Percentiles rank a stretch among this genome's conserved stretches.
phyloP scores from a whole-genome alignment of 2,888 invertebrate genomes.

The Acrocera orbiculus region DNA sequence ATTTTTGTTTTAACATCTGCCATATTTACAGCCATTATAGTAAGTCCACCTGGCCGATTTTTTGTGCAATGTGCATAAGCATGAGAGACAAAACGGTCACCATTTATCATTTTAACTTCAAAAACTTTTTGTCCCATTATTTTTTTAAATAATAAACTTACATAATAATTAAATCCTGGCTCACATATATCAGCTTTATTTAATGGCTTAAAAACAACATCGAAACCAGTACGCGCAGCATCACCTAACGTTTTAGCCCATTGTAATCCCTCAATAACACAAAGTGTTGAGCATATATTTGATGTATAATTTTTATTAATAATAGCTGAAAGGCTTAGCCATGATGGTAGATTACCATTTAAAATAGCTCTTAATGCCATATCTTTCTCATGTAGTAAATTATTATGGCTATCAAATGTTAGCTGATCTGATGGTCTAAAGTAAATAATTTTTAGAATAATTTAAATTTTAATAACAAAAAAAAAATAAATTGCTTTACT shows the following conservation, averaged over 20 bases:
- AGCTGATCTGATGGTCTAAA: constrained; percentile 19
- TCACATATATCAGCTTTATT: constrained; percentile 39
- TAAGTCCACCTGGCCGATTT: constrained; percentile 49
- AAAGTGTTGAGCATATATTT: constrained; percentile 17
- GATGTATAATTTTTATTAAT: constrained; percentile 7
- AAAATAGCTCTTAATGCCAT: constrained; percentile 20
- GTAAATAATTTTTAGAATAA: background rate
- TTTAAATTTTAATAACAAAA: background rate
- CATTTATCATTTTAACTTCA: constrained; percentile 35
- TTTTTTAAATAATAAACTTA: constrained; percentile 57
- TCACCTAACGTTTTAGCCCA: constrained; percentile 59
- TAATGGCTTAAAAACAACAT: constrained; percentile 53
- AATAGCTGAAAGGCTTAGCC: constrained; percentile 22
- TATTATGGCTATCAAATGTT: constrained; percentile 14
- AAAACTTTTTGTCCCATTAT: constrained; percentile 59
- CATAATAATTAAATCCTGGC: constrained; percentile 60
- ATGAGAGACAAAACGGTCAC: constrained; percentile 33
- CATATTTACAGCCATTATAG: constrained; percentile 51
- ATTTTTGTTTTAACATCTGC: constrained; percentile 38
- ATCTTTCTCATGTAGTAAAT: constrained; percentile 19
- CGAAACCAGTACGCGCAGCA: constrained; percentile 51
- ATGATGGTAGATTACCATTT: constrained; percentile 22
- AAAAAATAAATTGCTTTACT: constrained; percentile 36
- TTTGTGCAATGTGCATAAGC: constrained; percentile 61
- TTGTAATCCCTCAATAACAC: constrained; percentile 40